A percentile compares a stretch with the other conserved stretches of the same genome.
phyloP scores from a whole-genome alignment of 2,888 invertebrate species.

The Meloe dianella region DNA sequence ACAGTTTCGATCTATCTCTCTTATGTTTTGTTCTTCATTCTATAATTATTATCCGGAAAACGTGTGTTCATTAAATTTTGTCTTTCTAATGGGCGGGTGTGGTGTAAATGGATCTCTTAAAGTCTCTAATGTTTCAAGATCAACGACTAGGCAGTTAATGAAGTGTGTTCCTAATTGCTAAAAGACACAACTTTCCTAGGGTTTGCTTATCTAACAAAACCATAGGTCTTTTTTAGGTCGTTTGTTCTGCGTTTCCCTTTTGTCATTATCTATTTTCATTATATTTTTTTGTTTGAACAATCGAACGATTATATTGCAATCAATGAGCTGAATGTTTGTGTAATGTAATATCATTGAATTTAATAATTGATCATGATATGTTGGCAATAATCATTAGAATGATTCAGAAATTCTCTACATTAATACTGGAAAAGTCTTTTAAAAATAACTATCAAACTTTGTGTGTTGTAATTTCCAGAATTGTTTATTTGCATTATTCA shows the following conservation, averaged over 20 bases:
- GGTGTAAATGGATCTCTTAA: slow-evolving; percentile 23
- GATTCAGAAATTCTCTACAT: not conserved
- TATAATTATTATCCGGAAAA: not conserved
- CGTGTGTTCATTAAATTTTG: slow-evolving; percentile 11
- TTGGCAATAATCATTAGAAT: slow-evolving; percentile 28
- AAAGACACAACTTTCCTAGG: slow-evolving; percentile 24
- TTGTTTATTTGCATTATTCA: slow-evolving; percentile 33
- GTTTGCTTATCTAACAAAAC: slow-evolving; percentile 23
- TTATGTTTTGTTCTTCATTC: not conserved
- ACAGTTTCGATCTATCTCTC: not conserved
- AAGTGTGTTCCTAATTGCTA: slow-evolving; percentile 28
- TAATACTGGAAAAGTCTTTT: not conserved
- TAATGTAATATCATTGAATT: not conserved
- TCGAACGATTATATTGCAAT: not conserved
- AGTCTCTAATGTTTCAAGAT: slow-evolving; percentile 27
- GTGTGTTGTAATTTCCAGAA: not conserved
- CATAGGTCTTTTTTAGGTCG: slow-evolving; percentile 5
- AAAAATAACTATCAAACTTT: slow-evolving; percentile 7
- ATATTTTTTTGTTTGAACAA: not conserved
- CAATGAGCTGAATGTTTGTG: not conserved
- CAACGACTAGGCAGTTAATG: slow-evolving; percentile 25
- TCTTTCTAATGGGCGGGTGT: slow-evolving; percentile 12
- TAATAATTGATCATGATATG: slow-evolving; percentile 30
- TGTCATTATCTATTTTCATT: not conserved
- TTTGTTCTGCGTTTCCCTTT: slow-evolving; percentile 2